These are phyloP conservation scores for Drosophila yakuba DNA, from an alignment of 1,140 invertebrate species.

Conservation along the genomic window DNA sequence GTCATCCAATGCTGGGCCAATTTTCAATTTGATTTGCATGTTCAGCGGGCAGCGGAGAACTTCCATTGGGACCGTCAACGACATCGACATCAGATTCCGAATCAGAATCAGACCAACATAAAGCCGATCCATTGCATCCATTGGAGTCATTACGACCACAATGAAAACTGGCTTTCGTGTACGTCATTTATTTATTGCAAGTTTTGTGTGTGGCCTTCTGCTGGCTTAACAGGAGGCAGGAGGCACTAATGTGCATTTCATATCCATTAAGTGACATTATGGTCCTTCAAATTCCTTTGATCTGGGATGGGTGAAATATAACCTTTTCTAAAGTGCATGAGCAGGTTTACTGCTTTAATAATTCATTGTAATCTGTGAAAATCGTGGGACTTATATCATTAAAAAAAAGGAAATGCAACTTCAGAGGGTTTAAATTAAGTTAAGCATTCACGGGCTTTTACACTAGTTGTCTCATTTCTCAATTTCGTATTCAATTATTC, in stretches of 20 bases:
- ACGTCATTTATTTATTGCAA: constrained; percentile 35
- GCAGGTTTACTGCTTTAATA: too few species aligned
- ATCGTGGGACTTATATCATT: too few species aligned
- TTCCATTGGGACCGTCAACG: constrained; percentile 8
- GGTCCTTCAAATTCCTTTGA: neutral
- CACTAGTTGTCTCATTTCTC: neutral
- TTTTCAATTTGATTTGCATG: constrained; percentile 57
- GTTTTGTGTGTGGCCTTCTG: constrained; percentile 20
- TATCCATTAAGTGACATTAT: neutral
- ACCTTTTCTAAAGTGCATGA: too few species aligned
- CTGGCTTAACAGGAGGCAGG: constrained; percentile 22
- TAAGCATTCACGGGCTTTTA: neutral
- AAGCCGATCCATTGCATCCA: neutral
- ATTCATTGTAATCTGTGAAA: too few species aligned
- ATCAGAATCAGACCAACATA: constrained; percentile 1
- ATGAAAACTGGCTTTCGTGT: constrained; percentile 37
- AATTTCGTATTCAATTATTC: neutral
- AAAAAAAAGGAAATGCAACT: too few species aligned
- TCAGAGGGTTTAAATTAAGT: too few species aligned
- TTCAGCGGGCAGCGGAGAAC: constrained; percentile 8
- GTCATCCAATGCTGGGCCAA: constrained; percentile 31
- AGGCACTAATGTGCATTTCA: constrained; percentile 35
- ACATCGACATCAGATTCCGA: neutral
- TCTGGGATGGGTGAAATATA: neutral
- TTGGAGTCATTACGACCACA: constrained; percentile 19